phyloP scores from a whole-genome alignment of 2,797 vertebrate species.

The Anniella stebbinsi region DNA sequence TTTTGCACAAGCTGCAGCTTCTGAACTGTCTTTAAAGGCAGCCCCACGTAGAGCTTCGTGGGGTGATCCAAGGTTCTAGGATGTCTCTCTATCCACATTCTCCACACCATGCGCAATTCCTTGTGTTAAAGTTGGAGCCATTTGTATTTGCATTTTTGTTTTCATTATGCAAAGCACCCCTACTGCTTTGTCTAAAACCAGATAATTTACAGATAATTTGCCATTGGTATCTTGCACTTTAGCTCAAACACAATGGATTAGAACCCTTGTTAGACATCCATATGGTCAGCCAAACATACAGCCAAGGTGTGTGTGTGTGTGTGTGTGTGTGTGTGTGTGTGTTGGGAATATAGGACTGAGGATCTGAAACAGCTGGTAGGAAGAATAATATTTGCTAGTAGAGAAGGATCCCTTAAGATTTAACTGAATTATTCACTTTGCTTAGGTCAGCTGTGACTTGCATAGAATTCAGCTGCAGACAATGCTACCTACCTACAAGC shows the following conservation, averaged over 20 bases:
- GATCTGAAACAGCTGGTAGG: slow-evolving; percentile 36
- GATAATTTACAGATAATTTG: slow-evolving; percentile 61
- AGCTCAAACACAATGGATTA: slow-evolving; percentile 54
- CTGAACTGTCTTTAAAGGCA: no score
- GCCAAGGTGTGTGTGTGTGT: slow-evolving; percentile 24
- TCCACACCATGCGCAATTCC: no score
- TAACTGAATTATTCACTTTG: slow-evolving; percentile 1
- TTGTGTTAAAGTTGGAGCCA: slow-evolving; percentile 23
- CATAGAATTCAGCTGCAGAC: neutral
- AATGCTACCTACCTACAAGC: neutral
- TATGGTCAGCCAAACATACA: slow-evolving; percentile 56
- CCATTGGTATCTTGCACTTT: slow-evolving; percentile 49
- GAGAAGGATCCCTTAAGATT: neutral
- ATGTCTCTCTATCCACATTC: no score
- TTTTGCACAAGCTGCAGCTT: no score
- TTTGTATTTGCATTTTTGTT: slow-evolving; percentile 55
- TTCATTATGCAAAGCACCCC: slow-evolving; percentile 53
- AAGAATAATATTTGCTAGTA: slow-evolving; percentile 7
- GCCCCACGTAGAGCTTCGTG: no score
- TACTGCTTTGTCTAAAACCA: slow-evolving; percentile 54
- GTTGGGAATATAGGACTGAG: slow-evolving; percentile 32
- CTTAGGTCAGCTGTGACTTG: neutral
- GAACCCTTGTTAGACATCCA: slow-evolving; percentile 41
- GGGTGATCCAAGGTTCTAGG: no score
- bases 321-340: neutral